Percentiles rank a stretch among this genome's conserved stretches.
phyloP scores from a whole-genome alignment of 1,140 invertebrate genomes.

The Cherax quadricarinatus region DNA sequence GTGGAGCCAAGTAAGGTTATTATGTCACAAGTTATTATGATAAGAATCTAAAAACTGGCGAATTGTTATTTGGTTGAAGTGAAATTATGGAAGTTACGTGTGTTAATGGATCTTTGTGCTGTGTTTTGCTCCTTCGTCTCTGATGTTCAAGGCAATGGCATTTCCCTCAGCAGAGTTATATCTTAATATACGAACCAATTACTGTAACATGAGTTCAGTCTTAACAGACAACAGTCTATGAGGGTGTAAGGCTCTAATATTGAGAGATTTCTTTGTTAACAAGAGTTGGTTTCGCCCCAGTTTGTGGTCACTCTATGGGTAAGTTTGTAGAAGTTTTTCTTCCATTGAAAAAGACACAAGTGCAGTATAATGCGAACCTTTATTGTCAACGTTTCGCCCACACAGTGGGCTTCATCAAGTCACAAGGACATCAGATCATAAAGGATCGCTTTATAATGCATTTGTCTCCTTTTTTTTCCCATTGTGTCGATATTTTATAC shows the following conservation, averaged over 20 bases:
- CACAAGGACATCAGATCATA: too few species aligned
- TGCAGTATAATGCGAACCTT: too few species aligned
- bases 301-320: background rate
- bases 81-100: background rate
- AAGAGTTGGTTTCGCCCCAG: background rate
- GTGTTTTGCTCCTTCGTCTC: background rate
- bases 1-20: slow-evolving; percentile 34
- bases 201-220: background rate
- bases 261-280: background rate
- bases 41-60: background rate
- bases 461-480: too few species aligned
- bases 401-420: too few species aligned
- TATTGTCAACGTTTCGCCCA: too few species aligned
- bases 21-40: background rate
- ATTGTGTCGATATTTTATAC: too few species aligned
- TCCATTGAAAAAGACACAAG: too few species aligned
- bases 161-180: background rate
- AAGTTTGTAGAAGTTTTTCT: background rate
- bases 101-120: background rate
- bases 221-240: background rate
- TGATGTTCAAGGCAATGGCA: background rate
- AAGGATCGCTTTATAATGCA: too few species aligned
- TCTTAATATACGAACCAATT: background rate
- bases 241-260: background rate
- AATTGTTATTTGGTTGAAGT: background rate